Conservation (phyloP, 2,888 invertebrate species). For the Nymphalis urticae region DNA sequence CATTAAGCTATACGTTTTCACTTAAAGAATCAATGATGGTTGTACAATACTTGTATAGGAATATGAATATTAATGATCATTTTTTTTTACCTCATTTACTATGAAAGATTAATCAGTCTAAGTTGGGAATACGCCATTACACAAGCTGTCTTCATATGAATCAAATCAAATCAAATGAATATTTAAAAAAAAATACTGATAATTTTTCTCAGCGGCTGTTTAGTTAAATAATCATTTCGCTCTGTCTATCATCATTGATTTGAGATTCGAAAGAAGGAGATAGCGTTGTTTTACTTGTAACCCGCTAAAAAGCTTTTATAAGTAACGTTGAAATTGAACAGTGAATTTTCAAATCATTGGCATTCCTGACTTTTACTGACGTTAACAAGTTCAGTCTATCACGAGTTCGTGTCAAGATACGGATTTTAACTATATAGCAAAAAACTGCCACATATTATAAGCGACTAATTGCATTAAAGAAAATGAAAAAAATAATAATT, state of each 20-base stretch:
- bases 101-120: not conserved
- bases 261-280: too few species aligned
- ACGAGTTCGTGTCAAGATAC: not conserved
- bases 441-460: conserved; percentile 2
- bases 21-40: not conserved
- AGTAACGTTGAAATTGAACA: not conserved
- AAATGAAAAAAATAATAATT: not conserved
- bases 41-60: conserved; percentile 1
- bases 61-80: not conserved
- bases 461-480: not conserved
- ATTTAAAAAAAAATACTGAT: too few species aligned
- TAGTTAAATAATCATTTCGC: too few species aligned
- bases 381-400: not conserved
- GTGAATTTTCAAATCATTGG: not conserved
- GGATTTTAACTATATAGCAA: conserved; percentile 4
- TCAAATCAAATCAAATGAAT: too few species aligned
- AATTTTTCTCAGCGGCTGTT: too few species aligned
- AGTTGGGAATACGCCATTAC: conserved; percentile 1
- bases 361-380: conserved; percentile 1
- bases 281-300: too few species aligned
- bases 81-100: not conserved
- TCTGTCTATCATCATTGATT: too few species aligned
- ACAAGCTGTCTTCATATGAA: too few species aligned
- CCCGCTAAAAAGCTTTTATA: too few species aligned
- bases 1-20: not conserved